Conservation (phyloP, 2,888 invertebrate species). For the Meliscaeva auricollis region DNA sequence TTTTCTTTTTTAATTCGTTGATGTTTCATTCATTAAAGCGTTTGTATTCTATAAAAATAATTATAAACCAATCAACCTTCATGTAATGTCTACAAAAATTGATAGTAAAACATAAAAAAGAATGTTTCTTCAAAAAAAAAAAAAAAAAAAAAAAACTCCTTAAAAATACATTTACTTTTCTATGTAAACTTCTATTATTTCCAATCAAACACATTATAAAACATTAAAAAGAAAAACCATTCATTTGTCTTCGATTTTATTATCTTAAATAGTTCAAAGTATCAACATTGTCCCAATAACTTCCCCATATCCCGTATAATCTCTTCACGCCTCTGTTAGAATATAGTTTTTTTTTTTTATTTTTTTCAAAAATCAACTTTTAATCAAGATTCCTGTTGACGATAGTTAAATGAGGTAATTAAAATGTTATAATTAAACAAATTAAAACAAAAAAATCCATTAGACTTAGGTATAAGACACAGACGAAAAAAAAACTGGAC, state of each 20-base stretch:
- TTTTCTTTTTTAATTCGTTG: too few relatives aligned
- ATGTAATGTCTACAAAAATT: neutral
- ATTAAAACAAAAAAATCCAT: slow-evolving; percentile 30
- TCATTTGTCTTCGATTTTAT: slow-evolving; percentile 20
- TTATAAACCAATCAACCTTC: neutral
- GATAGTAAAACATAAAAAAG: neutral
- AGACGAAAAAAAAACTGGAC: slow-evolving; percentile 38
- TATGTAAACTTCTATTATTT: too few relatives aligned
- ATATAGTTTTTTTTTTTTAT: neutral
- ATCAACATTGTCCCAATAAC: slow-evolving; percentile 13
- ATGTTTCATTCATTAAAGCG: too few relatives aligned
- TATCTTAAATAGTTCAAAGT: slow-evolving; percentile 21
- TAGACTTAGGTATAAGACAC: slow-evolving; percentile 10
- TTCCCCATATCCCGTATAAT: slow-evolving; percentile 24
- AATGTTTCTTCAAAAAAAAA: neutral
- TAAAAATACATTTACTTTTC: too few relatives aligned
- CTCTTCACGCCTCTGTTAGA: slow-evolving; percentile 38
- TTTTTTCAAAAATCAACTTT: neutral
- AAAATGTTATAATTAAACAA: slow-evolving; percentile 50
- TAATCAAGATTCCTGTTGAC: slow-evolving; percentile 38
- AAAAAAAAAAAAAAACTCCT: neutral
- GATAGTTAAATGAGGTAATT: slow-evolving; percentile 47
- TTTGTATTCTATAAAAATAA: neutral
- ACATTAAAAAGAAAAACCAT: slow-evolving; percentile 2
- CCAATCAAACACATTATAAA: neutral